Evolutionary conservation across 2,797 vertebrate species (phyloP).

Genomic region (Diglossa cyanea): DNA sequence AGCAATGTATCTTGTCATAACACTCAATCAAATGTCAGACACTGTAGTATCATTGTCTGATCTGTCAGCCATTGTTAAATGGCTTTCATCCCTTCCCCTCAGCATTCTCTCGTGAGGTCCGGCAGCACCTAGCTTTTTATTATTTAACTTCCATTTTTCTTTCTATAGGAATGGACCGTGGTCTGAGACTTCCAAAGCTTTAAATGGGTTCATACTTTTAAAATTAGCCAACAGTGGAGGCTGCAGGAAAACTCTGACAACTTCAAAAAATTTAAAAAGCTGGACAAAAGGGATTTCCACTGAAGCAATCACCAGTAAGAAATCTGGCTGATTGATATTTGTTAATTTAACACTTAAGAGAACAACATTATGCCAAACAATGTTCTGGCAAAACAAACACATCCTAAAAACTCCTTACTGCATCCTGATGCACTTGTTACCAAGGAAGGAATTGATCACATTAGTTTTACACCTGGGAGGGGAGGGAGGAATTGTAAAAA

Average conservation of each 20-base stretch:
- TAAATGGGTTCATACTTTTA: not conserved
- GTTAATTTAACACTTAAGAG: not conserved
- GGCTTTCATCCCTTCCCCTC: not conserved
- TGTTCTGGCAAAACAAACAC: not conserved
- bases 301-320: not conserved
- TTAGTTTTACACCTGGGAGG: not conserved
- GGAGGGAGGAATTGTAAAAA: not conserved
- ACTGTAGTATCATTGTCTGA: not conserved
- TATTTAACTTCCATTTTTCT: not conserved
- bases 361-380: not conserved
- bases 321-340: not conserved
- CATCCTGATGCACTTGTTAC: not conserved
- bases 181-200: not conserved
- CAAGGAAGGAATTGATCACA: not conserved
- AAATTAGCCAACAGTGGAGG: not conserved
- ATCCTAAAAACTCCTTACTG: not conserved
- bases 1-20: not conserved
- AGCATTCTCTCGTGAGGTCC: not conserved
- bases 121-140: not conserved
- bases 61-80: not conserved
- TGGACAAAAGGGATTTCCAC: not conserved
- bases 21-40: not conserved
- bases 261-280: not conserved
- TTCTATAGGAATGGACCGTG: not conserved
- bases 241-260: not conserved